Percentiles rank a stretch among this genome's conserved stretches.
phyloP scores from a whole-genome alignment of 2,888 invertebrate genomes.

The Lasioglossum malachurum region DNA sequence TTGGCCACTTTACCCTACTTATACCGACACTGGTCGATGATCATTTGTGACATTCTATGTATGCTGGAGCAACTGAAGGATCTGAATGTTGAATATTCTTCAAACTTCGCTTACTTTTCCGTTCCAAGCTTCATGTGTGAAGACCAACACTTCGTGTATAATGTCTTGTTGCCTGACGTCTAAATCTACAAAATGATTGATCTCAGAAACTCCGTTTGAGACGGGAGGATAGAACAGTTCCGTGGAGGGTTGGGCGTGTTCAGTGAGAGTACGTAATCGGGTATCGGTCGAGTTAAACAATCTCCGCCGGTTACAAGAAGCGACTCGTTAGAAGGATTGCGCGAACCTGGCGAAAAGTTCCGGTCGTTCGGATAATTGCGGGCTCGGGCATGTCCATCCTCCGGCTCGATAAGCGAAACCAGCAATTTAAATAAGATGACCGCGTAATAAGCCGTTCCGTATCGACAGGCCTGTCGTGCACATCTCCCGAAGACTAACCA shows the following conservation, averaged over 20 bases:
- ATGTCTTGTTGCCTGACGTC: too few relatives aligned
- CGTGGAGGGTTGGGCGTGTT: background rate
- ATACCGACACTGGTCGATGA: background rate
- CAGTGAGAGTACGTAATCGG: background rate
- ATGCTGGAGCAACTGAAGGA: background rate
- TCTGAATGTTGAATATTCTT: background rate
- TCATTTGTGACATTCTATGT: background rate
- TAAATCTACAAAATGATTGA: too few relatives aligned
- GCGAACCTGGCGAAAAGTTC: slow-evolving; percentile 6
- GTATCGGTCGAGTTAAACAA: background rate
- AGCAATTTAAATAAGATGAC: slow-evolving; percentile 40
- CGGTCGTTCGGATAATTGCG: slow-evolving; percentile 15
- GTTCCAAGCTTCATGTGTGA: too few relatives aligned
- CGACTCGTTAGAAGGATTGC: slow-evolving; percentile 17
- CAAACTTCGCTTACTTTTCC: background rate
- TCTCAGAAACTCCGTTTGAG: too few relatives aligned
- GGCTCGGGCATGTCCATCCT: background rate
- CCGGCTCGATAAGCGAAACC: slow-evolving; percentile 2
- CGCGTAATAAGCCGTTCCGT: slow-evolving; percentile 43
- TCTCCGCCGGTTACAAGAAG: slow-evolving; percentile 20
- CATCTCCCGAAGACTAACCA: slow-evolving; percentile 30
- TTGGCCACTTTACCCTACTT: too few relatives aligned
- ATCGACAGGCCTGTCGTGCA: slow-evolving; percentile 44
- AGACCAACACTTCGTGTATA: too few relatives aligned
- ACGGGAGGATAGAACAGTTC: background rate